A percentile compares a stretch with the other conserved stretches of the same genome.
phyloP scores from a whole-genome alignment of 2,888 invertebrate species.

The Agapetus fuscipes region DNA sequence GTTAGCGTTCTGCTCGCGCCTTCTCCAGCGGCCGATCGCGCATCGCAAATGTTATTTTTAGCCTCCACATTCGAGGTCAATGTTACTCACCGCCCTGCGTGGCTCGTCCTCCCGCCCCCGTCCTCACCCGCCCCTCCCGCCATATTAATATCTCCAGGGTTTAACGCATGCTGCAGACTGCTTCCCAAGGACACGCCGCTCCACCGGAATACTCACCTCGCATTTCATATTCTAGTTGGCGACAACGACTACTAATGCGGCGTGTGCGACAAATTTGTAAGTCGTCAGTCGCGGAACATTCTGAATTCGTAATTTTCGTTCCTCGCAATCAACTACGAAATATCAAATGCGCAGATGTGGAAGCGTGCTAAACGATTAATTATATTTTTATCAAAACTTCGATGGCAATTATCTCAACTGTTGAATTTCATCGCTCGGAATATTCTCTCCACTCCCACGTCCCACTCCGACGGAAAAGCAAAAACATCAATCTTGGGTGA shows the following conservation, averaged over 20 bases:
- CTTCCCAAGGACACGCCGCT: slow-evolving; percentile 1
- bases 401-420: too few species aligned
- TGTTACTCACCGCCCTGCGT: slow-evolving; percentile 16
- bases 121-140: background rate
- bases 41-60: slow-evolving; percentile 17
- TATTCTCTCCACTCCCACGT: too few species aligned
- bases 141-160: background rate
- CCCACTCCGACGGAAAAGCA: too few species aligned
- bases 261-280: background rate
- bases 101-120: slow-evolving; percentile 1
- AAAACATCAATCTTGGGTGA: too few species aligned
- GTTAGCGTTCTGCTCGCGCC: too few species aligned
- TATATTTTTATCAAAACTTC: too few species aligned
- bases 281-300: too few species aligned
- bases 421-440: too few species aligned
- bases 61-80: slow-evolving; percentile 21
- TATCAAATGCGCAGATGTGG: too few species aligned
- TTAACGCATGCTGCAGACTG: background rate
- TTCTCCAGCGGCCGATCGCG: background rate
- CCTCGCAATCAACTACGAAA: too few species aligned
- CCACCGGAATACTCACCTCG: background rate
- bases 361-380: too few species aligned
- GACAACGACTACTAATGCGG: background rate
- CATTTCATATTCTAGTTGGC: background rate
- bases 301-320: too few species aligned